Evolutionary conservation across 1,140 invertebrate species (phyloP).

Genomic region (Anastrepha ludens): DNA sequence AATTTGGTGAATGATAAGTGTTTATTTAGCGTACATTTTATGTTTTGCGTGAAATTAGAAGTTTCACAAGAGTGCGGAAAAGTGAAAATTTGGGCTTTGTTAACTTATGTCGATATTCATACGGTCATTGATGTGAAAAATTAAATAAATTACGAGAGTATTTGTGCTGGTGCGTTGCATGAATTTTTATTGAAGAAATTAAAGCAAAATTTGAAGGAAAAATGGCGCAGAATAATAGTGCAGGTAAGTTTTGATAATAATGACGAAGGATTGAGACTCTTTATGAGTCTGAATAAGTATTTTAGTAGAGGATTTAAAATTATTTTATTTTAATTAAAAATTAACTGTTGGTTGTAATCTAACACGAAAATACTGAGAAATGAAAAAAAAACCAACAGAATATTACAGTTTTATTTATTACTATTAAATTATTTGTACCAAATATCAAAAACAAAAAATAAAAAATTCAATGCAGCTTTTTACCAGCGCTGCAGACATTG

Average conservation of each 20-base stretch:
- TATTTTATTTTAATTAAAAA: conserved; percentile 9
- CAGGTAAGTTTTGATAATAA: conserved; percentile 20
- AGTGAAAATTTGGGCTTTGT: background rate
- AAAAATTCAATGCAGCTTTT: background rate
- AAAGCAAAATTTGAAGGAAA: background rate
- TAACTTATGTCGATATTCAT: background rate
- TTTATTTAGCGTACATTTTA: background rate
- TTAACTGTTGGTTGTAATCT: background rate
- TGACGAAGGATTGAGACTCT: no score
- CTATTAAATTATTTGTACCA: background rate
- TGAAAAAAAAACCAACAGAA: no score
- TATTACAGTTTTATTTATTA: background rate
- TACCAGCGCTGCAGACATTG: background rate
- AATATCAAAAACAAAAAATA: background rate
- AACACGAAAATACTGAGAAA: background rate
- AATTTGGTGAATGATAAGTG: conserved; percentile 24
- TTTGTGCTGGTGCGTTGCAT: background rate
- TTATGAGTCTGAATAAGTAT: no score
- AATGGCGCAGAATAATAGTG: conserved; percentile 55
- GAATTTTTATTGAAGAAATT: background rate
- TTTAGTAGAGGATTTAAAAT: background rate
- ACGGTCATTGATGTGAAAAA: background rate
- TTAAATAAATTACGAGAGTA: background rate
- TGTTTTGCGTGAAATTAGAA: background rate
- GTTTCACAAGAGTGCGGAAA: background rate